Conservation (phyloP, 2,797 vertebrate genomes). For the Karalla daura region DNA sequence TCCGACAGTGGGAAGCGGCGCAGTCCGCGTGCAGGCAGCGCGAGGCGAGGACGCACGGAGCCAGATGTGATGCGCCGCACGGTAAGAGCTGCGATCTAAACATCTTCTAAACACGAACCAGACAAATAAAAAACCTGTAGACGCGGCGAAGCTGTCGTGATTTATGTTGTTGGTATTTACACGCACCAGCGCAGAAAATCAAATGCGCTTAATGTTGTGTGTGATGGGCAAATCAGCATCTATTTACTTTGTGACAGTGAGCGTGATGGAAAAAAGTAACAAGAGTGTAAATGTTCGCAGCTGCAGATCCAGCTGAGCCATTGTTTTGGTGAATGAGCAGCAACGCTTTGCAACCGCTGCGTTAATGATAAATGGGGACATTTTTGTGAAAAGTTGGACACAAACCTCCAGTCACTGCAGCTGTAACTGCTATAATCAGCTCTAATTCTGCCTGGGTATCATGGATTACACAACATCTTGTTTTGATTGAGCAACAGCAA, state of each 20-base stretch:
- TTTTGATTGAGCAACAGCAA: constrained; percentile 69
- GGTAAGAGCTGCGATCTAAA: constrained; percentile 48
- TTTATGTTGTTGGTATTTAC: background rate
- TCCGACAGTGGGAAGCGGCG: constrained; percentile 49
- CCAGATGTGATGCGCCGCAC: constrained; percentile 21
- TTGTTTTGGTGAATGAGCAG: constrained; percentile 26
- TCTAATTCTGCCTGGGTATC: constrained; percentile 40
- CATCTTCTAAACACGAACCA: background rate
- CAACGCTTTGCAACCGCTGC: constrained; percentile 4
- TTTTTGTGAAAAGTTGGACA: constrained; percentile 6
- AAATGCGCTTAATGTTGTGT: no score
- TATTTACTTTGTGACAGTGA: background rate
- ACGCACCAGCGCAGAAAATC: background rate
- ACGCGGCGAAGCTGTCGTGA: background rate
- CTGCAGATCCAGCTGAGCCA: constrained; percentile 9
- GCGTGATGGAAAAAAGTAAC: background rate
- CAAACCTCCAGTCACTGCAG: background rate
- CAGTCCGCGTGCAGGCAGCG: constrained; percentile 61
- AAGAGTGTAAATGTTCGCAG: constrained; percentile 8
- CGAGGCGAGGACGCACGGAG: constrained; percentile 41
- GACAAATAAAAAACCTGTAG: background rate
- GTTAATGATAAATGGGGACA: constrained; percentile 39
- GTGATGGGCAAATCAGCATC: background rate
- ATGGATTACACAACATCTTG: constrained; percentile 61
- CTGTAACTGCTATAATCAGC: constrained; percentile 21